These are phyloP conservation scores for Choristoneura fumiferana DNA, from an alignment of 1,140 invertebrate species.

Conservation along the genomic window DNA sequence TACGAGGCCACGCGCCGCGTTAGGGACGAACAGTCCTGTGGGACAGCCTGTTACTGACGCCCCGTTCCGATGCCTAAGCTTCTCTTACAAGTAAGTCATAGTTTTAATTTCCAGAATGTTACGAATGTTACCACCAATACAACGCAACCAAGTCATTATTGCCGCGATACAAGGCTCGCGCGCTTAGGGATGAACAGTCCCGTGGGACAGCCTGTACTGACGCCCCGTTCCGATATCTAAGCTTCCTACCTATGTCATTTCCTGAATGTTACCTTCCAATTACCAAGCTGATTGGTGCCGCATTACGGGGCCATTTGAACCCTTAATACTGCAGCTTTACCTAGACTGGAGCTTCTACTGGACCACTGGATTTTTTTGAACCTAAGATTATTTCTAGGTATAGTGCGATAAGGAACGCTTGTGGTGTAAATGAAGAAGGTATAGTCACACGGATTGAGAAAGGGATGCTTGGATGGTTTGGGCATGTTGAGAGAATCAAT, in stretches of 20 bases:
- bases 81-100: constrained; percentile 82
- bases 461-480: too few relatives aligned
- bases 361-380: too few relatives aligned
- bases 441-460: too few relatives aligned
- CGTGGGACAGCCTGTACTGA: constrained; percentile 83
- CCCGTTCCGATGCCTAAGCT: constrained; percentile 84
- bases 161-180: constrained; percentile 81
- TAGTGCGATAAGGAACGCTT: too few relatives aligned
- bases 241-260: constrained; percentile 77
- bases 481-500: too few relatives aligned
- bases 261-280: constrained; percentile 84
- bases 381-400: too few relatives aligned
- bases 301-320: too few relatives aligned
- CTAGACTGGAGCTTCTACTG: too few relatives aligned
- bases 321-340: too few relatives aligned
- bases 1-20: constrained; percentile 81
- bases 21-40: constrained; percentile 83
- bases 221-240: constrained; percentile 83
- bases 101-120: constrained; percentile 82
- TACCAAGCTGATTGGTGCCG: constrained; percentile 82
- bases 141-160: constrained; percentile 82
- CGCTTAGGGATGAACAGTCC: constrained; percentile 81
- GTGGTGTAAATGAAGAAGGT: too few relatives aligned
- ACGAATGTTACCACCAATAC: constrained; percentile 85
- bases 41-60: constrained; percentile 81